These are phyloP conservation scores for Galeopsomyia nigrocyanea DNA, from an alignment of 2,888 invertebrate species.

Conservation along the genomic window DNA sequence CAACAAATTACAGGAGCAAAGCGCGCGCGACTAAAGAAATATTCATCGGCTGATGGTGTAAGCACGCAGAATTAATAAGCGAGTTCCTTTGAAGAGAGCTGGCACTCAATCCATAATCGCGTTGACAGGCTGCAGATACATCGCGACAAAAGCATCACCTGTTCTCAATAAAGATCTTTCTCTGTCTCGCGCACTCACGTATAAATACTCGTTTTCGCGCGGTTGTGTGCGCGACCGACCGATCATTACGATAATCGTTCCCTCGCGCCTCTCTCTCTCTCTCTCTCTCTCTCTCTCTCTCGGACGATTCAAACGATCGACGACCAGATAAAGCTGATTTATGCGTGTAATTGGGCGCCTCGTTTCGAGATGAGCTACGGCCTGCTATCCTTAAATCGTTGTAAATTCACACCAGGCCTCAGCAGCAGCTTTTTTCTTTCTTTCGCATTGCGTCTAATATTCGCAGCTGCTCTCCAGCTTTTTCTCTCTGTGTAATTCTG, in stretches of 20 bases:
- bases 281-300: background rate
- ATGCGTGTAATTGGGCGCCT: conserved; percentile 42
- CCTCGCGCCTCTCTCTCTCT: conserved; percentile 2
- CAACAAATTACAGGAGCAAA: too few relatives aligned
- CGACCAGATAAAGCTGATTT: conserved; percentile 46
- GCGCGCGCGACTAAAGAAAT: too few relatives aligned
- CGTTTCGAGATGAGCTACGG: conserved; percentile 34
- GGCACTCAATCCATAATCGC: conserved; percentile 33
- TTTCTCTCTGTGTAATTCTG: background rate
- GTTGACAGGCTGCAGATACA: conserved; percentile 18
- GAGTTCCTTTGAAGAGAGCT: background rate
- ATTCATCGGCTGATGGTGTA: too few relatives aligned
- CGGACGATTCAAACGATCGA: conserved; percentile 28
- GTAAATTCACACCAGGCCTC: conserved; percentile 44
- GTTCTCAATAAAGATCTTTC: conserved; percentile 38
- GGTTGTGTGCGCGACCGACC: background rate
- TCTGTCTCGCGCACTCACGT: background rate
- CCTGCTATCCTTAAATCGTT: conserved; percentile 38
- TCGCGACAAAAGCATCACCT: conserved; percentile 30
- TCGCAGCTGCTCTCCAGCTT: background rate
- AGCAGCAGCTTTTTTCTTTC: background rate
- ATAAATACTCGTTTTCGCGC: conserved; percentile 34
- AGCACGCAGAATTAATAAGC: too few relatives aligned
- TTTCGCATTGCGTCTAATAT: background rate
- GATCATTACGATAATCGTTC: conserved; percentile 47